Percentiles rank a stretch among this genome's conserved stretches.
phyloP scores from a whole-genome alignment of 2,888 invertebrate genomes.

The Nephrotoma guestfalica region DNA sequence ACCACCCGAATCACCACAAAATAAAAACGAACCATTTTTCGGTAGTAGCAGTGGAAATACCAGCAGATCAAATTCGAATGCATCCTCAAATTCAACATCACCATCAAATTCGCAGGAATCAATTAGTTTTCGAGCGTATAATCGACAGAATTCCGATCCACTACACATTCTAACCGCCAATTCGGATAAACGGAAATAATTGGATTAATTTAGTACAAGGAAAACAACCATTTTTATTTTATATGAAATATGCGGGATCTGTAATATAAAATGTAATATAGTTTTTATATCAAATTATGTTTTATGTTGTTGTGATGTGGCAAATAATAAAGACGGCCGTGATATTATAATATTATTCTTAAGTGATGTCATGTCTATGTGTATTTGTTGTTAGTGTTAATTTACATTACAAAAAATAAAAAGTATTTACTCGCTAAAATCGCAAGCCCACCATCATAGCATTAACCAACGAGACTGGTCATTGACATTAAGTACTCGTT shows the following conservation, averaged over 20 bases:
- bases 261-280: neutral
- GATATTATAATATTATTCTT: neutral
- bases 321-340: neutral
- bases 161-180: neutral
- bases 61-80: neutral
- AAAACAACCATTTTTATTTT: neutral
- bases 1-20: neutral
- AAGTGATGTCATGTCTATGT: neutral
- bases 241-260: neutral
- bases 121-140: neutral
- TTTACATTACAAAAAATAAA: neutral
- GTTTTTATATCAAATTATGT: neutral
- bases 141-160: neutral
- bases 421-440: neutral
- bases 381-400: neutral
- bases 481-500: neutral
- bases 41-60: neutral
- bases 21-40: neutral
- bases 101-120: neutral
- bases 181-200: neutral
- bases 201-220: neutral
- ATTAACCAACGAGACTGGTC: neutral
- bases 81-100: neutral
- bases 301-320: neutral
- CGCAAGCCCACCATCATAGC: neutral